Evolutionary conservation across 2,113 vertebrate genomes (phyloP).

Genomic region (Crotalus tigris): DNA sequence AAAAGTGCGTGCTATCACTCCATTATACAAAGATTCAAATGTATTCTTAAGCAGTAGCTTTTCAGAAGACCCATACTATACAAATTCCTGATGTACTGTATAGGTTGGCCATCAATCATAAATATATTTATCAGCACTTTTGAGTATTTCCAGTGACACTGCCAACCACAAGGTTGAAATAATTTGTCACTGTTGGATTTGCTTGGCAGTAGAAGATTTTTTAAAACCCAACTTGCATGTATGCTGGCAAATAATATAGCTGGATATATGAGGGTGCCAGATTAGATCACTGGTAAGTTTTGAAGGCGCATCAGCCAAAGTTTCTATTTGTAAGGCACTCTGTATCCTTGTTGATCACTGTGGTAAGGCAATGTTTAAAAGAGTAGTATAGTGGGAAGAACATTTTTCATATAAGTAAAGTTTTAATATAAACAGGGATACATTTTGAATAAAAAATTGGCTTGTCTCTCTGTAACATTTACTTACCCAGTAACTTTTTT

Average conservation of each 20-base stretch:
- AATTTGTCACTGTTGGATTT: slow-evolving; percentile 36
- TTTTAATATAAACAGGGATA: slow-evolving; percentile 22
- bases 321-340: slow-evolving; percentile 10
- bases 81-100: background rate
- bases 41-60: background rate
- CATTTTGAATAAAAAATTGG: background rate
- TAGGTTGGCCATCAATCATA: slow-evolving; percentile 16
- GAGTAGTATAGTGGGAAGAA: slow-evolving; percentile 20
- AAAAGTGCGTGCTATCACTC: background rate
- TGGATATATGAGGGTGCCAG: slow-evolving; percentile 15
- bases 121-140: background rate
- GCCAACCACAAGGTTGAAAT: background rate
- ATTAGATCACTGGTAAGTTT: slow-evolving; percentile 26
- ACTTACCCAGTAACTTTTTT: background rate
- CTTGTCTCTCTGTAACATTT: background rate
- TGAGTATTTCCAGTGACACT: slow-evolving; percentile 14
- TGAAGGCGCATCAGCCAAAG: slow-evolving; percentile 19
- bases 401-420: slow-evolving; percentile 16
- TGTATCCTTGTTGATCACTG: slow-evolving; percentile 11
- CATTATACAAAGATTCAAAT: background rate
- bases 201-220: slow-evolving; percentile 7
- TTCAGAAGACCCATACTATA: background rate
- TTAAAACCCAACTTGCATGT: slow-evolving; percentile 13
- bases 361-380: slow-evolving; percentile 11
- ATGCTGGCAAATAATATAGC: slow-evolving; percentile 2